Base-by-base conservation (phyloP, 2,797 vertebrate species). In the Pseudopleuronectes americanus region DNA sequence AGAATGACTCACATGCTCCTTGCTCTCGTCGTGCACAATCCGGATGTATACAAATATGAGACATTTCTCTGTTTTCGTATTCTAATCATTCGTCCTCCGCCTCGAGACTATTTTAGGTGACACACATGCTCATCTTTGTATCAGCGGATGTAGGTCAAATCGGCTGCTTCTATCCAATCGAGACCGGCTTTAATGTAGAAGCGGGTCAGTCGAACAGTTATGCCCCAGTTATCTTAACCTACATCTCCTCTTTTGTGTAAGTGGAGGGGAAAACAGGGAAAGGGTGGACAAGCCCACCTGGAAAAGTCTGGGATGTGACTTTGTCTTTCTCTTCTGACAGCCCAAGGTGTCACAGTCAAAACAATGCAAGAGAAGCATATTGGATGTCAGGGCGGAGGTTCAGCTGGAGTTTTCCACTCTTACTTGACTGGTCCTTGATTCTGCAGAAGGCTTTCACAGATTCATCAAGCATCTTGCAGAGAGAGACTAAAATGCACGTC, bases 181-280 rank as follows among this genome's bases (percentile, higher is more conserved):
- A 78, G 76, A 67, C 43, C 58, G 10, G 16, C 28, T 49, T 41
- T 21, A 75, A 56, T 14, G 14, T 59, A 24, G 77, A 84, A 88
- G 36, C 62, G 88, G 90, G 88, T 90, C 78, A 89, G 80, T 75
- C 54, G 49, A 82, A 58, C 83, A 71, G 79, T 89, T 90, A 84
- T 68, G 77, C 69, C 77, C 87, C 79, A 83, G 64, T 84, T 90
- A 80, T 81, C 38, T 54, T 88, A 84, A 77, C 89, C 83, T 74
- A 87, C 77, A 87, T 89, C 60, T 65, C 43, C 8, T 47, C 47
- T 74, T 78, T 80, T 88, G 80, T 87, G 64, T 70, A 59, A 3
- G 26, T 12, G 31, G 19, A 65, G 43, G 70, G 68, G 80, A 72
- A 45, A 84, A 66, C 6, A 53, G 62, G 59, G 24, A 68, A 74